A percentile compares a stretch with the other conserved stretches of the same genome.
These are phyloP conservation scores for Larimichthys polyactis DNA, from an alignment of 2,113 vertebrate species.

Conservation along the genomic window DNA sequence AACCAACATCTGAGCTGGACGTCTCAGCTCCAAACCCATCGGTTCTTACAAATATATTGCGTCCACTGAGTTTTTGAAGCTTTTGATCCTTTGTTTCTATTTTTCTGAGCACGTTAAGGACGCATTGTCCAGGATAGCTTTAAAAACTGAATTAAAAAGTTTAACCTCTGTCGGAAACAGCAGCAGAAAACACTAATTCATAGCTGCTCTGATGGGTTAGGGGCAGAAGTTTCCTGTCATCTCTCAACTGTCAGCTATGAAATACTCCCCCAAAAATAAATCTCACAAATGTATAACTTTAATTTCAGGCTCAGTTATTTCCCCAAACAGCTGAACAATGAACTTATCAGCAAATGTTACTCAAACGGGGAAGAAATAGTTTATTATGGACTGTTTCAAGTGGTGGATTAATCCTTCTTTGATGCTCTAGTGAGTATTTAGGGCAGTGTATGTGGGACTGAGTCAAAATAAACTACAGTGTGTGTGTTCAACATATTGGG, in stretches of 20 bases:
- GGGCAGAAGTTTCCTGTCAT: background rate
- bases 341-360: background rate
- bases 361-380: background rate
- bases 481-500: background rate
- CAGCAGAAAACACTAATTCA: background rate
- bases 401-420: background rate
- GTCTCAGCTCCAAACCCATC: background rate
- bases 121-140: background rate
- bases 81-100: background rate
- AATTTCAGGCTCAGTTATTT: background rate
- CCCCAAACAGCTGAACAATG: background rate
- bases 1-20: background rate
- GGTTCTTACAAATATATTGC: no score
- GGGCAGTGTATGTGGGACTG: background rate
- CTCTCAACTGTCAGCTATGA: background rate
- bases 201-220: background rate
- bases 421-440: background rate
- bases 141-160: background rate
- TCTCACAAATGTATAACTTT: background rate
- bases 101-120: background rate
- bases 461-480: constrained; percentile 1
- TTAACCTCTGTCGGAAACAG: background rate
- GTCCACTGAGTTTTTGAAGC: background rate
- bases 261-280: background rate
- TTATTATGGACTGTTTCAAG: constrained; percentile 13